phyloP scores from a whole-genome alignment of 2,888 invertebrate genomes.

The Oligia strigilis region DNA sequence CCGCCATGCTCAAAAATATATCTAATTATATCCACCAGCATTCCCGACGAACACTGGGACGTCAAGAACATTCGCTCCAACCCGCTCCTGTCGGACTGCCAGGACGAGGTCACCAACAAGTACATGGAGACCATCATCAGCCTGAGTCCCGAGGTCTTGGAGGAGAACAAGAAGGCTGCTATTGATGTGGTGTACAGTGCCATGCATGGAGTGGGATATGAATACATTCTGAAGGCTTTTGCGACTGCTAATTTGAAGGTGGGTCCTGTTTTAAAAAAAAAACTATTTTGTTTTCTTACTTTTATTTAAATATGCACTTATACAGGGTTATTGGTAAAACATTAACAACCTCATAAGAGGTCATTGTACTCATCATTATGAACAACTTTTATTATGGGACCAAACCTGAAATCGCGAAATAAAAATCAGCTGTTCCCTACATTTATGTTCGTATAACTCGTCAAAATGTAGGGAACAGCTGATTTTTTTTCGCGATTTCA shows the following conservation, averaged over 20 bases:
- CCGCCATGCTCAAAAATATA: too few relatives aligned
- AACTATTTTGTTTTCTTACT: too few relatives aligned
- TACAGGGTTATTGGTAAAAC: too few relatives aligned
- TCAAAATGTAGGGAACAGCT: too few relatives aligned
- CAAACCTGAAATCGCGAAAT: too few relatives aligned
- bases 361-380: too few relatives aligned
- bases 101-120: constrained; percentile 91
- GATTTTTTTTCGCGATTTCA: too few relatives aligned
- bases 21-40: constrained; percentile 81
- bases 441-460: too few relatives aligned
- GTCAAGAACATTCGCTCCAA: constrained; percentile 89
- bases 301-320: too few relatives aligned
- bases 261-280: constrained; percentile 40
- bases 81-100: constrained; percentile 92
- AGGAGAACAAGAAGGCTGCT: constrained; percentile 89
- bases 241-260: constrained; percentile 94
- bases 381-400: too few relatives aligned
- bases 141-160: constrained; percentile 88
- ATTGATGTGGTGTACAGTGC: constrained; percentile 97
- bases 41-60: constrained; percentile 95
- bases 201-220: constrained; percentile 99
- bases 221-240: constrained; percentile 94
- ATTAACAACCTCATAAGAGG: too few relatives aligned
- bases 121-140: constrained; percentile 92
- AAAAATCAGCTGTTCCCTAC: too few relatives aligned